phyloP scores from a whole-genome alignment of 1,140 invertebrate genomes.

The Drosophila orena region DNA sequence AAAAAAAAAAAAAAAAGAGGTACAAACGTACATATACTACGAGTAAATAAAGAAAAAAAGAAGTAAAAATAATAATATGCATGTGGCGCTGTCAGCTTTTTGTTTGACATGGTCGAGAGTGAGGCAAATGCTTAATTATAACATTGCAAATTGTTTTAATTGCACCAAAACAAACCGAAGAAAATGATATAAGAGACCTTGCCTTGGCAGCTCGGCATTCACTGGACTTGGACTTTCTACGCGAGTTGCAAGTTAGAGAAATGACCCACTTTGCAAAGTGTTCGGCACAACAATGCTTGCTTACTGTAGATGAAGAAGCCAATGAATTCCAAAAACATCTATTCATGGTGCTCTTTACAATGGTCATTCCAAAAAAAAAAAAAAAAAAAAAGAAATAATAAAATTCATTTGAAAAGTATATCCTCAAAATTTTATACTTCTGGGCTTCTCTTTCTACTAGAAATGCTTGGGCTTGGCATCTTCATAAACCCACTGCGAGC shows the following conservation, averaged over 20 bases:
- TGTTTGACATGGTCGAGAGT: constrained; percentile 63
- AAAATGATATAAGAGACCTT: constrained; percentile 42
- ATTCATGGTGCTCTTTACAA: neutral
- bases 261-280: constrained; percentile 16
- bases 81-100: constrained; percentile 44
- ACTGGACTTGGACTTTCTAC: constrained; percentile 31
- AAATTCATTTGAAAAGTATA: neutral
- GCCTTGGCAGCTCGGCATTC: constrained; percentile 15
- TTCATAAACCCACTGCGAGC: constrained; percentile 38
- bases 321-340: neutral
- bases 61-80: constrained; percentile 33
- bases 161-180: constrained; percentile 31
- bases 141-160: constrained; percentile 71
- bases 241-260: constrained; percentile 18
- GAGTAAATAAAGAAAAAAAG: too few relatives aligned
- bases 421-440: neutral
- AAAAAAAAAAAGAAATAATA: too few relatives aligned
- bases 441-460: neutral
- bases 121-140: constrained; percentile 72
- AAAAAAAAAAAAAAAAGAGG: constrained; percentile 10
- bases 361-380: neutral
- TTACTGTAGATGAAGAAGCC: too few relatives aligned
- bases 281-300: too few relatives aligned
- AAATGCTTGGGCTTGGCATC: constrained; percentile 21
- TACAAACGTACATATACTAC: neutral